These are phyloP conservation scores for Alitta virens DNA, from an alignment of 2,888 invertebrate genomes.

Conservation along the genomic window DNA sequence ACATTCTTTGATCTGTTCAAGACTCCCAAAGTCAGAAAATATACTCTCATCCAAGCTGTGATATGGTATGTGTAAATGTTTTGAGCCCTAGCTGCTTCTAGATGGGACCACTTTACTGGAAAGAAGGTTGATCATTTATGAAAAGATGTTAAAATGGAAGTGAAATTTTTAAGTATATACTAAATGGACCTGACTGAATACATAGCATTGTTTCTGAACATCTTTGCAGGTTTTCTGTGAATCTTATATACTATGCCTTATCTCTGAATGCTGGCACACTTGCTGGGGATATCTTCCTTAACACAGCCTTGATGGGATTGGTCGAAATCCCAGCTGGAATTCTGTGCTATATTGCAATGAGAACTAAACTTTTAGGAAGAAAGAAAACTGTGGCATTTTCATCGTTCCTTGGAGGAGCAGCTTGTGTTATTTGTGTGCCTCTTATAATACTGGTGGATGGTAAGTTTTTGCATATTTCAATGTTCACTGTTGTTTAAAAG, in stretches of 20 bases:
- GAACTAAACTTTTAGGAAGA: neutral
- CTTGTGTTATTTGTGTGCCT: conserved; percentile 3
- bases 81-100: no score
- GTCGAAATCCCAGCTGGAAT: conserved; percentile 31
- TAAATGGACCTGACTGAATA: no score
- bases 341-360: conserved; percentile 10
- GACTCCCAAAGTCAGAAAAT: conserved; percentile 1
- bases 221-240: conserved; percentile 24
- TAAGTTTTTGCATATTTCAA: conserved; percentile 1
- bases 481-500: neutral
- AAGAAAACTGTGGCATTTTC: neutral
- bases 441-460: neutral
- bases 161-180: no score
- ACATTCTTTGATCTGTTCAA: neutral
- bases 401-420: neutral
- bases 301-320: conserved; percentile 25
- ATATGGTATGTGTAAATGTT: conserved; percentile 9
- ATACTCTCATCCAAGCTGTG: neutral
- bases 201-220: no score
- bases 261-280: conserved; percentile 27
- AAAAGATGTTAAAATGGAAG: no score
- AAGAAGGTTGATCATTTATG: no score
- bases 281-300: conserved; percentile 26
- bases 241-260: conserved; percentile 30
- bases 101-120: no score